Conservation (phyloP, 2,113 vertebrate genomes). For the Cebus imitator region DNA sequence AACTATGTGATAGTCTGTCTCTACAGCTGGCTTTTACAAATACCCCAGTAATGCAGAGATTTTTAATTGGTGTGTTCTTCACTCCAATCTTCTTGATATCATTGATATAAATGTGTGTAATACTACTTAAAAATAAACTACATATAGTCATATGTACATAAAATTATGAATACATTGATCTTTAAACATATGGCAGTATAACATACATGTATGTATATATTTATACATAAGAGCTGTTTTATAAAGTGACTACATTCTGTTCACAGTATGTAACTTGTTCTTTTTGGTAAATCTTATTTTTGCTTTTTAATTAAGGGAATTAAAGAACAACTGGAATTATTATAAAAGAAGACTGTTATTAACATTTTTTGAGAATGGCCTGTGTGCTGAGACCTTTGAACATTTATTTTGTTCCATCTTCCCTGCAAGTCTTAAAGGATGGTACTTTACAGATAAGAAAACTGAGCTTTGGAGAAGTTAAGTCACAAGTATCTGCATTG, state of each 20-base stretch:
- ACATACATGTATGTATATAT: conserved; percentile 36
- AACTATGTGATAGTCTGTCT: neutral
- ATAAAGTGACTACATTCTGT: conserved; percentile 45
- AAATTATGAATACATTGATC: conserved; percentile 12
- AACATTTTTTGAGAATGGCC: neutral
- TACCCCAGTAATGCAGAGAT: neutral
- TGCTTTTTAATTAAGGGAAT: neutral
- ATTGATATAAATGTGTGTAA: neutral
- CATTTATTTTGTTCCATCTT: neutral
- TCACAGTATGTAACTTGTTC: conserved; percentile 41
- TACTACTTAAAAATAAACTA: neutral
- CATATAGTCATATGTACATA: neutral
- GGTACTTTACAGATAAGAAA: neutral
- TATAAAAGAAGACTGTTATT: neutral
- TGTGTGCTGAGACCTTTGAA: neutral
- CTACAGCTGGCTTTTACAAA: neutral
- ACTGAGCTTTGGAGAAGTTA: neutral
- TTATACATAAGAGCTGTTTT: conserved; percentile 49
- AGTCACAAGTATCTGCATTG: neutral
- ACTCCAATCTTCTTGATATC: neutral
- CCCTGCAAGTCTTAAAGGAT: neutral
- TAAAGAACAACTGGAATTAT: neutral
- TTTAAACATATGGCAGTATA: conserved; percentile 55
- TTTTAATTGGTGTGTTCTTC: neutral
- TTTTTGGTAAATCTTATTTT: conserved; percentile 33